Conservation (phyloP, 2,888 invertebrate species). For the Pyrocoelia pectoralis region DNA sequence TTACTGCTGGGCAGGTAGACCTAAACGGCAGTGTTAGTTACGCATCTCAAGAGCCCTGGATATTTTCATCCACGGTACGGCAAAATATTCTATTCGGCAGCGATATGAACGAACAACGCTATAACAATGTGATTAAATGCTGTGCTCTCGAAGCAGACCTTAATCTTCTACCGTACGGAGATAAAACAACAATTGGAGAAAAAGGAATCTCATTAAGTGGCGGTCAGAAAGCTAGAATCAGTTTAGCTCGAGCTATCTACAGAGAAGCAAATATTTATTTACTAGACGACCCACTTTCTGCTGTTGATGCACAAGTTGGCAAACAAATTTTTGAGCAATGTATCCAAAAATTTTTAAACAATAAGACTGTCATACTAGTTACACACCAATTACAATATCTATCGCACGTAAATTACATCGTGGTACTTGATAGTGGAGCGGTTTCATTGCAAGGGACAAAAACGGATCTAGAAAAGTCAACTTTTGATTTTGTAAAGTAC, state of each 20-base stretch:
- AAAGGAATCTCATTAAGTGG: conserved; percentile 82
- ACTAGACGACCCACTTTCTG: conserved; percentile 66
- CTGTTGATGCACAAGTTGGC: conserved; percentile 82
- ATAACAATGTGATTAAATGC: conserved; percentile 68
- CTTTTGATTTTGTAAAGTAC: conserved; percentile 63
- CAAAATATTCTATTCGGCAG: conserved; percentile 83
- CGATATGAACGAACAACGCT: conserved; percentile 65
- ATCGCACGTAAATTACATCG: conserved; percentile 54
- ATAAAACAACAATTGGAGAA: conserved; percentile 82
- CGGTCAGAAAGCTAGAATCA: conserved; percentile 83
- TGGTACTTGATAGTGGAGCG: conserved; percentile 60
- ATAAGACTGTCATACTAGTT: conserved; percentile 71
- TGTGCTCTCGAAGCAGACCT: conserved; percentile 75
- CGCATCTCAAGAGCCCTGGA: conserved; percentile 72
- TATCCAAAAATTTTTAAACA: conserved; percentile 66
- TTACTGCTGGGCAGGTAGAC: conserved; percentile 65
- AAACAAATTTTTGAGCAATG: conserved; percentile 77
- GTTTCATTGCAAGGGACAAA: conserved; percentile 62
- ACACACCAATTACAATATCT: conserved; percentile 75
- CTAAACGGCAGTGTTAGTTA: conserved; percentile 71
- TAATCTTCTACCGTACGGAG: conserved; percentile 76
- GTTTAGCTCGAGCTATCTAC: conserved; percentile 80
- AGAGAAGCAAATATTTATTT: conserved; percentile 77
- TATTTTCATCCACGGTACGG: conserved; percentile 50
- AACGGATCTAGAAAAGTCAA: conserved; percentile 59